Conservation (phyloP, 2,888 invertebrate species). For the Zelleria hepariella region DNA sequence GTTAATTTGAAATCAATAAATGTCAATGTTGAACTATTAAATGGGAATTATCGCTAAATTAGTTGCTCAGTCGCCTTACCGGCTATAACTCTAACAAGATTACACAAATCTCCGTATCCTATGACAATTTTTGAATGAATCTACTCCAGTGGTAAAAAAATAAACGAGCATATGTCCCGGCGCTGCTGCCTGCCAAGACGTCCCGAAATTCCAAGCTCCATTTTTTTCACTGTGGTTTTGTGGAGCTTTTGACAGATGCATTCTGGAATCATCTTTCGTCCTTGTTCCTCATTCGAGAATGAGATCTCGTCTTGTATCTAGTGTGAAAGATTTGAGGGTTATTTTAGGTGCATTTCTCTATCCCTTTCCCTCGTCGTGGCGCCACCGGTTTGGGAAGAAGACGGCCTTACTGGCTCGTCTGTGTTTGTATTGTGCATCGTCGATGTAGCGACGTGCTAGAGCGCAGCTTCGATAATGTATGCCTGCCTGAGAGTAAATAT, state of each 20-base stretch:
- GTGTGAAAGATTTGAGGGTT: slow-evolving; percentile 57
- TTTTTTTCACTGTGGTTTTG: slow-evolving; percentile 37
- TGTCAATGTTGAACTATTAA: slow-evolving; percentile 27
- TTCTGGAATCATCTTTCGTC: slow-evolving; percentile 67
- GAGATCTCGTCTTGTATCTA: slow-evolving; percentile 51
- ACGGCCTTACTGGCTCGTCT: slow-evolving; percentile 14
- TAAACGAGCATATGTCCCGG: slow-evolving; percentile 60
- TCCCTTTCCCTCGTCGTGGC: slow-evolving; percentile 62
- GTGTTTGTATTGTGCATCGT: slow-evolving; percentile 27
- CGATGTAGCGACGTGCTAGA: slow-evolving; percentile 37
- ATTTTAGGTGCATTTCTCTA: slow-evolving; percentile 55
- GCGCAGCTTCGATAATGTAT: slow-evolving; percentile 10
- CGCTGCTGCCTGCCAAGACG: slow-evolving; percentile 43
- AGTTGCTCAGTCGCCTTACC: slow-evolving; percentile 39
- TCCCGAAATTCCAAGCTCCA: slow-evolving; percentile 65
- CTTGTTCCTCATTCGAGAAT: slow-evolving; percentile 57
- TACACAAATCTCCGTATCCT: slow-evolving; percentile 65
- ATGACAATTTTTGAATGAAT: slow-evolving; percentile 69
- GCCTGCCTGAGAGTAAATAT: background rate
- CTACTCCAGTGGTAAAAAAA: slow-evolving; percentile 52
- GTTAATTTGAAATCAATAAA: slow-evolving; percentile 27
- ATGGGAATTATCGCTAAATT: slow-evolving; percentile 41
- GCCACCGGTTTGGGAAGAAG: slow-evolving; percentile 47
- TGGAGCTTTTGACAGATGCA: slow-evolving; percentile 65
- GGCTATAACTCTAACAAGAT: slow-evolving; percentile 63